phyloP scores from a whole-genome alignment of 2,113 vertebrate genomes.

The Rhinolophus sinicus region DNA sequence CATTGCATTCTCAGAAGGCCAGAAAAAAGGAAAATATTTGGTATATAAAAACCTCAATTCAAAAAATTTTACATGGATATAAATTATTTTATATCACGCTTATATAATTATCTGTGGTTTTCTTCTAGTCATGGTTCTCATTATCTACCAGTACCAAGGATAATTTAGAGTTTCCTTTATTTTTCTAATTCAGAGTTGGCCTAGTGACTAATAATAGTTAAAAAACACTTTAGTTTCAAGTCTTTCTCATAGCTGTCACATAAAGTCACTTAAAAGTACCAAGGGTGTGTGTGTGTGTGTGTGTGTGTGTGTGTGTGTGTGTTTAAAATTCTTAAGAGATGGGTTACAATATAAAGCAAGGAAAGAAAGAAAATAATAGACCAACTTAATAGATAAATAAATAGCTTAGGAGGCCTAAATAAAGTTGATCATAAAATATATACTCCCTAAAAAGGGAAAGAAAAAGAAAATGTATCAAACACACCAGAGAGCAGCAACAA shows the following conservation, averaged over 20 bases:
- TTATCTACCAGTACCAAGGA: background rate
- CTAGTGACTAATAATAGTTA: background rate
- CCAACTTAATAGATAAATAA: background rate
- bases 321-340: background rate
- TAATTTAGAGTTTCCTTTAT: conserved; percentile 11
- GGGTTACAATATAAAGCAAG: background rate
- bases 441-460: background rate
- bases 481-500: background rate
- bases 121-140: background rate
- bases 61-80: background rate
- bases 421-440: conserved; percentile 20
- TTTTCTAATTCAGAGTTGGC: background rate
- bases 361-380: conserved; percentile 22
- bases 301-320: background rate
- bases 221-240: background rate
- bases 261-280: background rate
- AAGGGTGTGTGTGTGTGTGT: background rate
- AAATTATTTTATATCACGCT: conserved; percentile 11
- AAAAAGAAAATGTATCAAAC: background rate
- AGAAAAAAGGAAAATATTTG: background rate
- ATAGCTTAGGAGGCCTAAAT: background rate
- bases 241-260: background rate
- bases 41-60: background rate
- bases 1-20: background rate
- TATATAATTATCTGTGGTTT: background rate